Conservation (phyloP, 2,888 invertebrate genomes). For the Pristionchus mayeri region DNA sequence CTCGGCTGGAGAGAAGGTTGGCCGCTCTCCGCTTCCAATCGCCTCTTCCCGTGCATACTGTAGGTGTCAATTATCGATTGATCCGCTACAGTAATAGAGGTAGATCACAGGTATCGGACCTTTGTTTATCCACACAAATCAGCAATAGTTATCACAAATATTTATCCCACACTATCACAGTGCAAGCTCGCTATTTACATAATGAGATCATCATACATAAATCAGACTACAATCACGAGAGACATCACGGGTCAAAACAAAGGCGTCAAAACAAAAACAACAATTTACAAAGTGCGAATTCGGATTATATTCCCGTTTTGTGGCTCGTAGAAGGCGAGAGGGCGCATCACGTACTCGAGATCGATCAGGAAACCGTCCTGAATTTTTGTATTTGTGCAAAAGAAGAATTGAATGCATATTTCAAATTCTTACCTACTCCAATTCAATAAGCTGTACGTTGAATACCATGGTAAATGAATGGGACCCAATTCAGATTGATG, state of each 20-base stretch:
- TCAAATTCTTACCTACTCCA: no score
- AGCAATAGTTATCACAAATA: neutral
- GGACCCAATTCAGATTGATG: no score
- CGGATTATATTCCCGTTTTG: slow-evolving; percentile 58
- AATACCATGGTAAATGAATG: no score
- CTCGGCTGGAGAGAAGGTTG: no score
- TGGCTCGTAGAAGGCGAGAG: slow-evolving; percentile 60
- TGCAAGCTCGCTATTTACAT: neutral
- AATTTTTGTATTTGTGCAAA: neutral
- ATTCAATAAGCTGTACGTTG: no score
- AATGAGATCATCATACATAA: neutral
- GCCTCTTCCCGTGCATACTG: slow-evolving; percentile 38
- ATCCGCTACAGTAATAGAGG: neutral
- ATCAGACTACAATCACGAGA: slow-evolving; percentile 15
- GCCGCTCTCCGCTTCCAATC: neutral
- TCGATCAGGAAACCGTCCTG: slow-evolving; percentile 57
- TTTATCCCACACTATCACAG: slow-evolving; percentile 37
- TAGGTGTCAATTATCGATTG: neutral
- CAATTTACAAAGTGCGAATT: neutral
- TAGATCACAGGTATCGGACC: neutral
- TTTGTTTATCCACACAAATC: neutral
- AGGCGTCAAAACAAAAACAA: neutral
- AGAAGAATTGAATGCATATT: no score
- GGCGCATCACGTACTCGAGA: slow-evolving; percentile 59
- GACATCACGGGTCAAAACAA: neutral